Evolutionary conservation across 2,888 invertebrate species (phyloP), one percentile per base, ranked within the genome.

Genomic region (Noctua janthe): DNA sequence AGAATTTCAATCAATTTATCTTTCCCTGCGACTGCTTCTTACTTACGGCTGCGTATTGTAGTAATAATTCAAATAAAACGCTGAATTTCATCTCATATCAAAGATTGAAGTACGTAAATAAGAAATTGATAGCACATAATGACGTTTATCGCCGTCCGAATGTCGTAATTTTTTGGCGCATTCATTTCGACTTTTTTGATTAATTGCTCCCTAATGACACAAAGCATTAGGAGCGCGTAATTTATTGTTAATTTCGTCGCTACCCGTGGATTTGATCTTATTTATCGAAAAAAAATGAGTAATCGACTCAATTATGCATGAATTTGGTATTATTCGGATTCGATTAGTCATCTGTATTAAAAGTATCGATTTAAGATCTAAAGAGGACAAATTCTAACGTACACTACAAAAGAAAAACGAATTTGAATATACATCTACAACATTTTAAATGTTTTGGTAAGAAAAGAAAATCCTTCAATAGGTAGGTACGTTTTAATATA

Each of bases 141-240:
- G 87, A 91, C 85, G 83, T 89, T 92, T 92, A 91, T 91, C 88
- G 80, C 81, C 71, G 74, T 83, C 83, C 84, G 77, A 91, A 91
- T 91, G 90, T 88, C 87, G 77, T 85, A 86, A 78, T 91, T 92
- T 92, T 94, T 94, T 93, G 91, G 90, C 91, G 90, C 89, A 90
- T 91, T 90, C 85, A 86, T 87, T 90, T 92, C 90, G 90, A 71
- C 88, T 89, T 92, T 92, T 95, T 94, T 97, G 96, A 97, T 96
- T 96, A 97, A 96, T 97, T 94, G 93, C 94, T 93, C 84, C 92
- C 91, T 97, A 96, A 97, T 95, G 97, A 94, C 94, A 92, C 78
- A 90, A 92, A 88, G 93, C 97, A 96, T 97, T 97, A 96, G 95
- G 92, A 92, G 83, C 56, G 83, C 91, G 89, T 91, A 94, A 94